Conservation (phyloP, 2,113 vertebrate species). For the Stigmatopora argus region DNA sequence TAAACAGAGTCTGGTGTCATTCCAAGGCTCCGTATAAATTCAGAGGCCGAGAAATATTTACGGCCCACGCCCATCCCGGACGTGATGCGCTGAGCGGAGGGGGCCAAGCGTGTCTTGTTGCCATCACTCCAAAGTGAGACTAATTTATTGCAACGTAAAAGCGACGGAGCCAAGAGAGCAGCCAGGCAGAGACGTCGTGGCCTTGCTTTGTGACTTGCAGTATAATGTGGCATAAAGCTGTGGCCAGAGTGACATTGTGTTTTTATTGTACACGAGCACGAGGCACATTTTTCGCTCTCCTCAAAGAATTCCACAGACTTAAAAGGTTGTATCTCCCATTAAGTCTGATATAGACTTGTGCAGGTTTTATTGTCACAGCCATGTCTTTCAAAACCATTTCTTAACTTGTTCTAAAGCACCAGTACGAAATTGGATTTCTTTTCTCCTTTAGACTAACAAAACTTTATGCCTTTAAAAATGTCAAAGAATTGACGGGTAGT, state of each 20-base stretch:
- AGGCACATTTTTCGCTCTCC: constrained; percentile 1
- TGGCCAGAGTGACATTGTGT: constrained; percentile 28
- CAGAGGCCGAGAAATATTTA: constrained; percentile 65
- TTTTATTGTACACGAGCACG: constrained; percentile 25
- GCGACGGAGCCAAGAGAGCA: constrained; percentile 34
- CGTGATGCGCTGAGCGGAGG: constrained; percentile 51
- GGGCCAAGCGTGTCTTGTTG: constrained; percentile 53
- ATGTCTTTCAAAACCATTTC: not conserved
- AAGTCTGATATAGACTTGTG: constrained; percentile 8
- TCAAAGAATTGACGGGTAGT: not conserved
- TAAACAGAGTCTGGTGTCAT: constrained; percentile 45
- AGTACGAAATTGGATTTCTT: not conserved
- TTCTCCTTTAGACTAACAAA: not conserved
- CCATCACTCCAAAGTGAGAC: constrained; percentile 56
- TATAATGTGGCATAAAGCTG: constrained; percentile 41
- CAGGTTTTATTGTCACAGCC: not conserved
- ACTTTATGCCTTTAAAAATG: not conserved
- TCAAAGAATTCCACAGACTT: constrained; percentile 12
- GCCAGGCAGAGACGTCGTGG: constrained; percentile 25
- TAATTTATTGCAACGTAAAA: constrained; percentile 69
- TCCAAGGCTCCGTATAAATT: constrained; percentile 68
- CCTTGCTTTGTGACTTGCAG: constrained; percentile 44
- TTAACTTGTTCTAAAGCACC: not conserved
- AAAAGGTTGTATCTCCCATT: constrained; percentile 17
- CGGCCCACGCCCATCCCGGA: constrained; percentile 53